Conservation (phyloP, 1,140 invertebrate species). For the Cotesia glomerata region DNA sequence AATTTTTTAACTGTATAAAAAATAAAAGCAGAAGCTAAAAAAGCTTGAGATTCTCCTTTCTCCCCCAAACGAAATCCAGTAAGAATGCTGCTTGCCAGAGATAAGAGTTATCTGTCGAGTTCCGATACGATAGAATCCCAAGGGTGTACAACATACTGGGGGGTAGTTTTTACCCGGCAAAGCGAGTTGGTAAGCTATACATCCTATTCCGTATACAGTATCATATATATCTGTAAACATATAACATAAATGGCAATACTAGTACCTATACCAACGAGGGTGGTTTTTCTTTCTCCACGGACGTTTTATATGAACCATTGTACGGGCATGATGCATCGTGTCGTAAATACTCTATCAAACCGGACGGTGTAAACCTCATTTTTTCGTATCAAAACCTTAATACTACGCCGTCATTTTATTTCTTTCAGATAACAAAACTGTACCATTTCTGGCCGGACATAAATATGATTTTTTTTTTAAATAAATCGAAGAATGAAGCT, state of each 20-base stretch:
- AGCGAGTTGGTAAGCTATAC: neutral
- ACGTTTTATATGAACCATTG: slow-evolving; percentile 59
- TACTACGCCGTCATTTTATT: neutral
- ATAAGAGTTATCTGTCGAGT: slow-evolving; percentile 58
- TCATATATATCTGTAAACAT: too few species aligned
- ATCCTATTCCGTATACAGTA: too few species aligned
- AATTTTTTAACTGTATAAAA: too few species aligned
- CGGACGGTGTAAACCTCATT: slow-evolving; percentile 34
- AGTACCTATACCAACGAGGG: too few species aligned
- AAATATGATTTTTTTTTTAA: slow-evolving; percentile 43
- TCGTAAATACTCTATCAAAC: slow-evolving; percentile 62
- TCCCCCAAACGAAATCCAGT: slow-evolving; percentile 33
- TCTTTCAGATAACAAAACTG: neutral
- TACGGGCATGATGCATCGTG: slow-evolving; percentile 59
- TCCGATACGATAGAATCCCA: slow-evolving; percentile 56
- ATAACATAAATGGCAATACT: too few species aligned
- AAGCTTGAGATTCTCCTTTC: too few species aligned
- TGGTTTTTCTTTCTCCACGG: slow-evolving; percentile 44
- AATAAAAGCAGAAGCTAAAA: too few species aligned
- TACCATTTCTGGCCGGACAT: slow-evolving; percentile 29
- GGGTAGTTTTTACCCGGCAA: neutral
- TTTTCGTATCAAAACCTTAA: neutral
- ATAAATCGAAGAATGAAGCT: neutral
- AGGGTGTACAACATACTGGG: slow-evolving; percentile 28
- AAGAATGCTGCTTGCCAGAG: slow-evolving; percentile 54